Conservation (phyloP, 2,888 invertebrate species). For the Gymnoscelis rufifasciata region DNA sequence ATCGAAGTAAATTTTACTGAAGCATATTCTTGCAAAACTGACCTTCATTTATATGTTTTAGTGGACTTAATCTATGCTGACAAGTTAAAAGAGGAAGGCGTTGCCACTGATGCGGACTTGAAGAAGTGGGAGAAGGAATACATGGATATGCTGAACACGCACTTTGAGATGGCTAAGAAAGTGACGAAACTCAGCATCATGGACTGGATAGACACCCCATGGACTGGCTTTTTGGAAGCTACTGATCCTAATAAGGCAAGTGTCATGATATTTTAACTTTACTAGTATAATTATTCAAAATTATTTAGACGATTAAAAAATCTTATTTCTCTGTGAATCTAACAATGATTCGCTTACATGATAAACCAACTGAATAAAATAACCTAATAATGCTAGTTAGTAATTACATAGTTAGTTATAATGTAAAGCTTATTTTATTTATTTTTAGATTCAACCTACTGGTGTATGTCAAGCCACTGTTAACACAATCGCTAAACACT, state of each 20-base stretch:
- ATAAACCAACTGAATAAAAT: no score
- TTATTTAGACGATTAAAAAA: background rate
- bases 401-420: no score
- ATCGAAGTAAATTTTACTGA: no score
- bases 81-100: conserved; percentile 84
- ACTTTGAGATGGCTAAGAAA: conserved; percentile 70
- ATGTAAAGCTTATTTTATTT: no score
- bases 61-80: conserved; percentile 86
- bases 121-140: conserved; percentile 73
- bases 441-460: conserved; percentile 51
- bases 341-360: no score
- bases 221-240: conserved; percentile 92
- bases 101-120: conserved; percentile 84
- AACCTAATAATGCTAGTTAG: no score
- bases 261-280: no score
- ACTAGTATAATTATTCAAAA: no score
- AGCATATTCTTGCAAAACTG: no score
- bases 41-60: conserved; percentile 33
- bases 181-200: conserved; percentile 82
- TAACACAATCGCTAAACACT: conserved; percentile 56
- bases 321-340: no score
- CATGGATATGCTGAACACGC: conserved; percentile 58
- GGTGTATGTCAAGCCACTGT: conserved; percentile 51
- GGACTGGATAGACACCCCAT: conserved; percentile 97
- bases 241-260: conserved; percentile 85